Percentiles rank a stretch among this genome's conserved stretches.
These are phyloP conservation scores for Hemicordylus capensis DNA, from an alignment of 2,113 vertebrate species.

Conservation along the genomic window DNA sequence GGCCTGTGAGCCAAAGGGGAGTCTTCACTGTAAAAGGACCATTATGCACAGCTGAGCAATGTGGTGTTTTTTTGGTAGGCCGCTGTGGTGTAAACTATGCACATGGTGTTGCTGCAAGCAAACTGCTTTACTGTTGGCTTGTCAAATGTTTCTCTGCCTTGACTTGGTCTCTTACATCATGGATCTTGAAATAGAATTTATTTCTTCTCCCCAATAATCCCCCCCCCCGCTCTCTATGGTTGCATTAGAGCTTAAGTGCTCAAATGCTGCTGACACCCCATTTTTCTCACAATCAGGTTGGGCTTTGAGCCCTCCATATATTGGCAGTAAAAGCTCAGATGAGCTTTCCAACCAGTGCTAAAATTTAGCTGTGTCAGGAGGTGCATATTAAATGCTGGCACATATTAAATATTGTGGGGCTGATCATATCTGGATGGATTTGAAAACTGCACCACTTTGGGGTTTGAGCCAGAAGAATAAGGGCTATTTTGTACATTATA, in stretches of 20 bases:
- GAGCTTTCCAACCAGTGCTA: neutral
- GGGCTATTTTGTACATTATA: neutral
- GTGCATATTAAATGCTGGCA: neutral
- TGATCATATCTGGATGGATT: neutral
- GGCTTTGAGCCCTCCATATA: neutral
- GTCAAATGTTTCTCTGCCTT: neutral
- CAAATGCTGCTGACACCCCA: neutral
- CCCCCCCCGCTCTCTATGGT: neutral
- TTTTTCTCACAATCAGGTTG: neutral
- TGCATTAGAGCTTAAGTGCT: neutral
- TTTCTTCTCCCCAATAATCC: constrained; percentile 40
- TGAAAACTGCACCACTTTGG: neutral
- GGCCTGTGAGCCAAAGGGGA: neutral
- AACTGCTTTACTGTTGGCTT: constrained; percentile 18
- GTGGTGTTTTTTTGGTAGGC: neutral
- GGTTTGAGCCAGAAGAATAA: neutral
- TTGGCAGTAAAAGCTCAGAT: neutral
- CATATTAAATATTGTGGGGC: no score
- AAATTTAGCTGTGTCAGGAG: neutral
- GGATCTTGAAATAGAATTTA: constrained; percentile 26
- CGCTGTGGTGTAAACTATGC: neutral
- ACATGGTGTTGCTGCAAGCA: neutral
- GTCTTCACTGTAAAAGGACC: neutral
- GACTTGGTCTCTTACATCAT: constrained; percentile 15
- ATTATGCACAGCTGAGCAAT: neutral